Evolutionary conservation across 2,888 invertebrate genomes (phyloP).

Genomic region (Blastobasis adustella): DNA sequence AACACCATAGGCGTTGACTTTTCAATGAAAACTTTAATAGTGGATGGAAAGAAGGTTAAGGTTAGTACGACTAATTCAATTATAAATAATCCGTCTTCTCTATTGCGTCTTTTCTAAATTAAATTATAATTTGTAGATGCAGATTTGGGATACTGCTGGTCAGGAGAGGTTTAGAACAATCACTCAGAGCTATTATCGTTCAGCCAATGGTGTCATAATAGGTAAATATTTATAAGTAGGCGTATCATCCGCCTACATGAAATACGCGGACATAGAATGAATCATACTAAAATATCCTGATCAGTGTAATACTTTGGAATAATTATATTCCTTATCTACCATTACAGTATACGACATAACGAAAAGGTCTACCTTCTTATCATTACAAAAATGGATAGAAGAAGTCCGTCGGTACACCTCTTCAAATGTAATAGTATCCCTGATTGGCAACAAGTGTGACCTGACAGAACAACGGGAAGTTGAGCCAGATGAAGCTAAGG

Average conservation of each 20-base stretch:
- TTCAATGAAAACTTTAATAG: conserved; percentile 96
- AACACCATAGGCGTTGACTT: conserved; percentile 99
- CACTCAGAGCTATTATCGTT: conserved; percentile 97
- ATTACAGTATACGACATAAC: conserved; percentile 94
- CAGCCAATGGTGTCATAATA: conserved; percentile 96
- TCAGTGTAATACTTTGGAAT: too few relatives aligned
- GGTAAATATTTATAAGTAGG: conserved; percentile 58
- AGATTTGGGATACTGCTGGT: conserved; percentile 98
- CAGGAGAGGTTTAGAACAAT: conserved; percentile 97
- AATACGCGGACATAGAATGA: too few relatives aligned
- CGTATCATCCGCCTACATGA: too few relatives aligned
- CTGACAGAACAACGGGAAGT: conserved; percentile 87
- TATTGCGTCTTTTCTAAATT: conserved; percentile 5
- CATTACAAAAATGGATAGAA: conserved; percentile 95
- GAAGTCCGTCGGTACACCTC: conserved; percentile 96
- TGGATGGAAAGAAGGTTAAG: conserved; percentile 96
- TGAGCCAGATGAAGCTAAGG: conserved; percentile 89
- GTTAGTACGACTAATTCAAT: conserved; percentile 64
- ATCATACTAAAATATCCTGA: too few relatives aligned
- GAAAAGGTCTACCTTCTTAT: conserved; percentile 92
- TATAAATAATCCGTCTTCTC: conserved; percentile 7
- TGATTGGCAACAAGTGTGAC: conserved; percentile 96
- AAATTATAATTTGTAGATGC: conserved; percentile 75
- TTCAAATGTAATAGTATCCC: conserved; percentile 89
- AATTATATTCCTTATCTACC: neutral